phyloP scores from a whole-genome alignment of 2,113 vertebrate species.

The Lasiurus cinereus region DNA sequence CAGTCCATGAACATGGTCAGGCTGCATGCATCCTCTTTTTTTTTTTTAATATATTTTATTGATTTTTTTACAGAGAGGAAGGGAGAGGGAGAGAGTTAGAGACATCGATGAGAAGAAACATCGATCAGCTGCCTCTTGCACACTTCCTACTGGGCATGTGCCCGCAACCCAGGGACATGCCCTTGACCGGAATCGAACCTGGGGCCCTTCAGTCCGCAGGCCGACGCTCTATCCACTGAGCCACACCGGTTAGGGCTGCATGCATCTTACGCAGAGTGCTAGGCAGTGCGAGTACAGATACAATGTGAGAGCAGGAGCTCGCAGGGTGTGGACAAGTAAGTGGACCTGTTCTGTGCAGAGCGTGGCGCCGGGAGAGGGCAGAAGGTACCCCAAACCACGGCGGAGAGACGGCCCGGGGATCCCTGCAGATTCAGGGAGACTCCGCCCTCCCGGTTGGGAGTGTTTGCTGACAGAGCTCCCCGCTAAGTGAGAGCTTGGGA shows the following conservation, averaged over 20 bases:
- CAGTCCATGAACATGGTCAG: background rate
- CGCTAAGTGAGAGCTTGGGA: background rate
- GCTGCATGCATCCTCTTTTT: background rate
- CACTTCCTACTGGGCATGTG: no score
- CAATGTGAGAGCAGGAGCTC: no score
- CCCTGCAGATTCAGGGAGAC: background rate
- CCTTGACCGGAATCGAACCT: no score
- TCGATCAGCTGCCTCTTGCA: no score
- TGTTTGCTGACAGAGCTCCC: constrained; percentile 1
- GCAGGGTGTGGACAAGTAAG: background rate
- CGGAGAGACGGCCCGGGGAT: background rate
- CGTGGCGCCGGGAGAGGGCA: background rate
- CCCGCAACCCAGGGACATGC: no score
- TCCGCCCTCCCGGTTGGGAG: background rate
- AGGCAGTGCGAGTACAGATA: background rate
- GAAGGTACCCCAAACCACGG: background rate
- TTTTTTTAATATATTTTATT: no score
- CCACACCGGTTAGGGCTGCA: background rate
- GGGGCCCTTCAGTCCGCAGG: no score
- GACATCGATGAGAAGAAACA: no score
- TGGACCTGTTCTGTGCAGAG: background rate
- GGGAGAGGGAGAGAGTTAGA: no score
- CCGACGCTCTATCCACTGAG: no score
- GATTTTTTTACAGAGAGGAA: no score
- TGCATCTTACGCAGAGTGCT: background rate